Base-by-base conservation (phyloP, 2,113 vertebrate genomes). In the Ceyx margarethae region DNA sequence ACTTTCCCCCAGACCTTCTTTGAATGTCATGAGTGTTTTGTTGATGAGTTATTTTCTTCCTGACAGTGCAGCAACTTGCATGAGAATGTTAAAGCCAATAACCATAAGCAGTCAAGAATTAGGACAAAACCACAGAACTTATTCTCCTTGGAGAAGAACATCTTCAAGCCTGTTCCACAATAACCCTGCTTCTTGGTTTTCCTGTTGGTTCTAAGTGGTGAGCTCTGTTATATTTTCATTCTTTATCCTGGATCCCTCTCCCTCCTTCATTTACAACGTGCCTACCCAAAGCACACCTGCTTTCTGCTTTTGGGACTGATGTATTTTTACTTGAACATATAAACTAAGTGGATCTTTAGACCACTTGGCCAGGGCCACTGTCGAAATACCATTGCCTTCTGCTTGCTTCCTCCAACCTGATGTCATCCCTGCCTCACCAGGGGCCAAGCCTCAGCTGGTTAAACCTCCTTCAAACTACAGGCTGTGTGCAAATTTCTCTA, bases 401-500 rank as follows among this genome's bases (percentile, higher is more conserved):
- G 42, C 71, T 85, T 83, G 43, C 31, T 86, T 68, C 66, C 33
- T 79, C 57, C 64, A 78, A 21, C 35, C 69, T 57, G 6, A 42
- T 68, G 68, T 31, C 80, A 79, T 37, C 81, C 42, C 5, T 6
- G n/a, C 60, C 64, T 42, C 12, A 75, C 43, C 0, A 1, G 45
- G 45, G 88, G 45, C 84, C 64, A 84, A 85, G 54, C 57, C 45
- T 81, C 89, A 91, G 29, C 65, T 74, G 69, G 77, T 91, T 72
- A 58, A 33, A 80, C 75, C 40, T 90, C 90, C 69, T 84, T 61
- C 86, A 90, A 61, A 87, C 80, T 81, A 79, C 83, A 90, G 54
- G 15, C 62, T 87, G n/a, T 37, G 50, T 73, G 74, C 77, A 93
- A 81, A 73, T 56, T 6, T 19, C 58, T 76, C 42, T 15, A 50